Base-by-base conservation (phyloP, 2,797 vertebrate genomes). In the Fistularia commersonii region DNA sequence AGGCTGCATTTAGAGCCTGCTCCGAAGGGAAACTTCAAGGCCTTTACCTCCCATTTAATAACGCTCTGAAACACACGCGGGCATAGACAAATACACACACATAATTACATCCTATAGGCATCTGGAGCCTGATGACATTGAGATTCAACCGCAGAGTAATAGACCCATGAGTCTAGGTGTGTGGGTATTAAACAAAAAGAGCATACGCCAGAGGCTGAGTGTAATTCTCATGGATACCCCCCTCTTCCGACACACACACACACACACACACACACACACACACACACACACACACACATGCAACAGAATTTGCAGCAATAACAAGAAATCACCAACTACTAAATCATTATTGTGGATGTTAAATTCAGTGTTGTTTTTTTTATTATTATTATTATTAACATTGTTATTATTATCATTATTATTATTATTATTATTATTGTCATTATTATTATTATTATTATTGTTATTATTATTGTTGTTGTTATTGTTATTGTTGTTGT, bases 1-100 rank as follows among this genome's bases (percentile, higher is more conserved):
- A 66, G 59, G 64, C 60, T 41, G 31, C 68, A 81, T 84, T 84
- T 69, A 74, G 69, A 79, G 53, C 44, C 48, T 7, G 41, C 53
- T 57, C 77, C 66, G 37, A 50, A 36, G 60, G 79, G 79, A 57
- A 61, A 77, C 54, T 11, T 65, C 40, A 1, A 50, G 64, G 64
- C 71, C 76, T 85, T 79, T 74, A 54, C 67, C 67, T 76, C 57
- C 72, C 68, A 73, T 81, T 85, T 79, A 87, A 85, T 87, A 81
- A 85, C 63, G 48, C 53, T 61, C 39, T 41, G 64, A 41, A 50
- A 46, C 50, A 56, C 8, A 42, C 45, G 45, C 47, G 43, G 43
- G 51, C 14, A 37, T 36, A 48, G 14, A 47, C 46, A 48, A 12
- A 37, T 8, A 61, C 48, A 53, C 39, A 39, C 49, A 49, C 37